Evolutionary conservation across 64 coral and sea anemone species (phyloP).

Genomic region (Dendrophyllia cribrosa): DNA sequence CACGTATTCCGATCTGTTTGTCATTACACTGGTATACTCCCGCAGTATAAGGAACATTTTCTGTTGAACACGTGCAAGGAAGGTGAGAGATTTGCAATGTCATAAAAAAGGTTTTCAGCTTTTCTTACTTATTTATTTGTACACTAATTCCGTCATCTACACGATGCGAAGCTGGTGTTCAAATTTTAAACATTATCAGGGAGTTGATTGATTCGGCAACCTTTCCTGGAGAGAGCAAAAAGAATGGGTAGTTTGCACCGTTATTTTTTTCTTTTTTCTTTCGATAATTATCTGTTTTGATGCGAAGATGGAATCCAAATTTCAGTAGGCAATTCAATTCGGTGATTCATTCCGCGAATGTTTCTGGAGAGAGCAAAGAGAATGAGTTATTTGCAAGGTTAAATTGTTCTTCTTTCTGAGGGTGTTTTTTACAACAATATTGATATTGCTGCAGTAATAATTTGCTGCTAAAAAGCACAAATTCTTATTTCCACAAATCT

Average conservation of each 20-base stretch:
- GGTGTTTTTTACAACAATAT: background rate
- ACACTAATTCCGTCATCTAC: no score
- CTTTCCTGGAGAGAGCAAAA: no score
- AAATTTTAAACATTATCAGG: no score
- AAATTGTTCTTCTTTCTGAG: background rate
- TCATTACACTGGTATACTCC: background rate
- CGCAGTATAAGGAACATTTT: background rate
- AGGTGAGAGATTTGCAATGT: background rate
- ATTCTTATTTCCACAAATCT: background rate
- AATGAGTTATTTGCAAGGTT: background rate
- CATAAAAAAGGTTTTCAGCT: background rate
- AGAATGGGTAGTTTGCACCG: no score
- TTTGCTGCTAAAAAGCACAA: constrained; percentile 18
- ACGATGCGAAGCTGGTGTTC: no score
- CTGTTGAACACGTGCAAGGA: background rate
- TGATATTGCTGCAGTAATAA: background rate
- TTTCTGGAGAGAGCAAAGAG: background rate
- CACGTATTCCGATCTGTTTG: background rate
- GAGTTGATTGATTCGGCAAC: no score
- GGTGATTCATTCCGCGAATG: background rate
- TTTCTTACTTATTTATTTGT: no score
- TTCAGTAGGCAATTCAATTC: no score
- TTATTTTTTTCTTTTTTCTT: no score
- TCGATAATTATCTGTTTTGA: no score
- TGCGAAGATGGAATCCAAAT: no score